Conservation (phyloP, 2,797 vertebrate genomes). For the Gymnopithys bicolor region DNA sequence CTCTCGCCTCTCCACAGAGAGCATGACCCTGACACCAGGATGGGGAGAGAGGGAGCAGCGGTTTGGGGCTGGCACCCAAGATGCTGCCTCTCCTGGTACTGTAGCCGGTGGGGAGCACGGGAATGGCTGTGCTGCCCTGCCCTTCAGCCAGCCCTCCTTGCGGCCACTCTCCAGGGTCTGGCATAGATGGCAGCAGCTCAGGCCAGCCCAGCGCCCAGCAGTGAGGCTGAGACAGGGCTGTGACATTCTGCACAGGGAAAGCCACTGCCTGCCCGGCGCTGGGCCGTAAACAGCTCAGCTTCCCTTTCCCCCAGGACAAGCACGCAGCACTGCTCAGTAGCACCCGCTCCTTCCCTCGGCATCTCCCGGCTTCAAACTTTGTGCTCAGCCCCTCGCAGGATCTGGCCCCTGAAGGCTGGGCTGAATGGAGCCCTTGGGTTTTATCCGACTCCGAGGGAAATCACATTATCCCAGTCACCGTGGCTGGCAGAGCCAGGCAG, state of each 20-base stretch:
- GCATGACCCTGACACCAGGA: rapidly evolving
- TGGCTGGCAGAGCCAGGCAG: background rate
- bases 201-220: background rate
- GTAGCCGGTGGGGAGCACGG: background rate
- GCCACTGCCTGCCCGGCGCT: background rate
- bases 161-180: rapidly evolving
- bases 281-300: slow-evolving; percentile 28
- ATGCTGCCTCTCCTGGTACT: background rate
- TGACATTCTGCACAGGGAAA: background rate
- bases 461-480: background rate
- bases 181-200: rapidly evolving
- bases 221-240: background rate
- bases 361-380: background rate
- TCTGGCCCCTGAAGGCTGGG: background rate
- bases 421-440: background rate
- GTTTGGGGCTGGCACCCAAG: background rate
- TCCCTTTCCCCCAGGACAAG: background rate
- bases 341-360: background rate
- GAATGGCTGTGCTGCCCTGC: background rate
- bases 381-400: background rate
- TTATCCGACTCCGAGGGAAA: background rate
- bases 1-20: background rate
- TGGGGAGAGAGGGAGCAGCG: background rate
- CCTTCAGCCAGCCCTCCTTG: background rate
- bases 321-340: background rate